Evolutionary conservation across 2,888 invertebrate species (phyloP).

Genomic region (Melinopterus prodromus): DNA sequence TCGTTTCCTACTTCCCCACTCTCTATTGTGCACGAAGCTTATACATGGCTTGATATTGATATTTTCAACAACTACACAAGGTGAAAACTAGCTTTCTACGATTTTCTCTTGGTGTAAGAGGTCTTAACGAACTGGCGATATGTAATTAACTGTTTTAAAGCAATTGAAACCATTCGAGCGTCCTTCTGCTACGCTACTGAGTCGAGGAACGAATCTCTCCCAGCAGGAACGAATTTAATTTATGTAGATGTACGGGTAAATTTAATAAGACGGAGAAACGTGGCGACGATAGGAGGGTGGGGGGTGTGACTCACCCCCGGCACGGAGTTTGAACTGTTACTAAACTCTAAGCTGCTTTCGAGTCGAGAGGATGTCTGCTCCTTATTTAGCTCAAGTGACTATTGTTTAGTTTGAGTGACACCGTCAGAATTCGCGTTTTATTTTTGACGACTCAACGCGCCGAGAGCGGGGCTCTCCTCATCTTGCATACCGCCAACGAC

Average conservation of each 20-base stretch:
- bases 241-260: conserved; percentile 40
- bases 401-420: conserved; percentile 46
- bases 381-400: conserved; percentile 43
- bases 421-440: conserved; percentile 27
- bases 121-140: conserved; percentile 10
- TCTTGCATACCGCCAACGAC: too few species aligned
- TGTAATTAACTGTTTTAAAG: conserved; percentile 20
- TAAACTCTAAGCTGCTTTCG: conserved; percentile 31
- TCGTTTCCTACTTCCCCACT: too few species aligned
- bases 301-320: not conserved
- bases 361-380: conserved; percentile 16
- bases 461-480: not conserved
- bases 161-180: conserved; percentile 16
- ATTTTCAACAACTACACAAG: too few species aligned
- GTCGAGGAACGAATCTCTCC: not conserved
- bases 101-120: too few species aligned
- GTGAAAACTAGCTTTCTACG: too few species aligned
- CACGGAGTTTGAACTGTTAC: conserved; percentile 16
- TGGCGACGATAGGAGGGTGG: not conserved
- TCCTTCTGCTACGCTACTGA: not conserved
- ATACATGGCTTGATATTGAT: not conserved
- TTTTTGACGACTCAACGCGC: not conserved
- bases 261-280: conserved; percentile 41
- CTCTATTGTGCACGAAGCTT: not conserved
- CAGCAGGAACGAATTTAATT: conserved; percentile 41